These are phyloP conservation scores for Ailuropoda melanoleuca DNA, from an alignment of 2,113 vertebrate species.

Conservation along the genomic window DNA sequence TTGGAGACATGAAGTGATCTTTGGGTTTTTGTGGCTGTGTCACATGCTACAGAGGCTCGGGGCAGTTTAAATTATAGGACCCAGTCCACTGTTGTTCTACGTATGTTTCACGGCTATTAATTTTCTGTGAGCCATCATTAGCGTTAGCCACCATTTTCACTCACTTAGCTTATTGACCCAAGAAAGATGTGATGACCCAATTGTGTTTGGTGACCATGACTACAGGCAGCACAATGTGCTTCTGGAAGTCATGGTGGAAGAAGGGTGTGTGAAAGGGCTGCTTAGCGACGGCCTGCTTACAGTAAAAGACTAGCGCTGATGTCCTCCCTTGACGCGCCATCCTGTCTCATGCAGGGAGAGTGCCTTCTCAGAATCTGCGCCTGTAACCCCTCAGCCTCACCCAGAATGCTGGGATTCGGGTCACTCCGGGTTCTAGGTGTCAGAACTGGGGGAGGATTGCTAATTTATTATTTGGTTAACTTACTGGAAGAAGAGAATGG, in stretches of 20 bases:
- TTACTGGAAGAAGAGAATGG: constrained; percentile 28
- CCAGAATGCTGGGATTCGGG: not conserved
- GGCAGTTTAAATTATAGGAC: not conserved
- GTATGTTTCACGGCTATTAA: not conserved
- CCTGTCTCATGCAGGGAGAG: not conserved
- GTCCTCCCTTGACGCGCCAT: not conserved
- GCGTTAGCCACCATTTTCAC: constrained; percentile 51
- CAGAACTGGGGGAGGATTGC: not conserved
- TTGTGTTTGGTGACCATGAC: constrained; percentile 67
- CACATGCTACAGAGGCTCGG: not conserved
- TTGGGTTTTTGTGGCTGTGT: constrained; percentile 39
- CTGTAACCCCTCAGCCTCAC: not conserved
- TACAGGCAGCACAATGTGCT: constrained; percentile 9
- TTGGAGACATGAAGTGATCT: constrained; percentile 20
- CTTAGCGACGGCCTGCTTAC: constrained; percentile 4
- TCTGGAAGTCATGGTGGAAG: constrained; percentile 56
- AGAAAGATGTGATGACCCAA: constrained; percentile 36
- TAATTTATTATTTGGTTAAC: constrained; percentile 37
- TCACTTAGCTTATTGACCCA: constrained; percentile 63
- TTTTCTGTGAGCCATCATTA: not conserved
- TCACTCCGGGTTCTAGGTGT: constrained; percentile 1
- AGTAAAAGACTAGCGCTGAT: not conserved
- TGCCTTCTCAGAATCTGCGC: not conserved
- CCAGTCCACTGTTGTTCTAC: not conserved
- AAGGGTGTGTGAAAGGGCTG: constrained; percentile 17